These are phyloP conservation scores for Argyresthia albistria DNA, from an alignment of 2,888 invertebrate species.

Conservation along the genomic window DNA sequence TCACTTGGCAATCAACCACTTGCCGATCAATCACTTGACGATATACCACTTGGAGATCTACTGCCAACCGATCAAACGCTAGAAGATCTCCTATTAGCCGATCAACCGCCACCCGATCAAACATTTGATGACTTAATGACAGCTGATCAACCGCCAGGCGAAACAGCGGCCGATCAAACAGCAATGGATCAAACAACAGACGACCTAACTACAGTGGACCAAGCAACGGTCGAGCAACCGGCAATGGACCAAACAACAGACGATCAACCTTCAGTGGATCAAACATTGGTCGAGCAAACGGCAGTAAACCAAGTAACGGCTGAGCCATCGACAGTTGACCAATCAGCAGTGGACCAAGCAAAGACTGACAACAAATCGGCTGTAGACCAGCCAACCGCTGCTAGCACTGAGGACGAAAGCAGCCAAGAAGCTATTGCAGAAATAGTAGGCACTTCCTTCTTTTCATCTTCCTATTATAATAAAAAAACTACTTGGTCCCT, in stretches of 20 bases:
- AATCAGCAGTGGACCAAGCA: too few relatives aligned
- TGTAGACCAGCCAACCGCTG: too few relatives aligned
- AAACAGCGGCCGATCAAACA: conserved; percentile 1
- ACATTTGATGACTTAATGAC: background rate
- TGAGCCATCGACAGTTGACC: too few relatives aligned
- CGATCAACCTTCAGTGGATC: too few relatives aligned
- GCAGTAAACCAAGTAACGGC: too few relatives aligned
- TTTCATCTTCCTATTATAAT: too few relatives aligned
- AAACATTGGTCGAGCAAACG: too few relatives aligned
- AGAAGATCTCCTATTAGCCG: background rate
- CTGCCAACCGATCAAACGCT: background rate
- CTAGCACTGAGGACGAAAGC: conserved; percentile 28
- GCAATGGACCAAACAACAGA: background rate
- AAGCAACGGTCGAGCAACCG: background rate
- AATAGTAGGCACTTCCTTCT: too few relatives aligned
- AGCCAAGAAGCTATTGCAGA: conserved; percentile 20
- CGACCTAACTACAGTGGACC: conserved; percentile 1
- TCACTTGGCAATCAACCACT: background rate
- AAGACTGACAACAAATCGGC: too few relatives aligned
- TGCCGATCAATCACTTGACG: background rate
- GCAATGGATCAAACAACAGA: background rate
- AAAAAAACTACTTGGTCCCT: background rate
- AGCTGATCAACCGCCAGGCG: conserved; percentile 2
- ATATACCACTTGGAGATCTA: background rate
- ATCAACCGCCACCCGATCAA: background rate